Base-by-base conservation (phyloP, 2,888 invertebrate genomes). In the Girardia tigrina region DNA sequence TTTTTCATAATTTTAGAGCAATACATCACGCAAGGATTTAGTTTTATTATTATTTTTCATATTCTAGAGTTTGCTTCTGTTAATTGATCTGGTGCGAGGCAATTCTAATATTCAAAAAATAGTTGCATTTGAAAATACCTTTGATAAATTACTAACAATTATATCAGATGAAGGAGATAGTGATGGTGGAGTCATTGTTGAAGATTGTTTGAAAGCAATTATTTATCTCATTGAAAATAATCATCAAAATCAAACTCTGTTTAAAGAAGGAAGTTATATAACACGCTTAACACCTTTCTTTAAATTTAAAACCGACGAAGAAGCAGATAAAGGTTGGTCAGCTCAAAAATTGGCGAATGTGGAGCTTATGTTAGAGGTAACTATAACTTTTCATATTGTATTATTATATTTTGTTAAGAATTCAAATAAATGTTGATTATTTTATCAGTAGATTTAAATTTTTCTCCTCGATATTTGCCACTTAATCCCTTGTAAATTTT, bases 51-150 rank as follows among this genome's bases (percentile, higher is more conserved):
- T n/a, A n/a, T n/a, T n/a, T n/a, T n/a, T n/a, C n/a, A n/a, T n/a
- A 77, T 83, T 83, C 26, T 81, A 89, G 88, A 88, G 92, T 0
- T 85, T 99, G 12, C 85, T 98, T 2, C 86, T 99, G 72, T 87
- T 99, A 0, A 91, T 91, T 78, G 91, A 93, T 81, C 85, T 99
- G 79, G 95, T 95, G 0, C 90, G 90, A 87, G 90, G 90, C 16
- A 95, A 98, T 86, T 91, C 94, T 0, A 95, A 94, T 83, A 93
- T 97, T 80, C 95, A 97, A 84, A 98, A 97, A 86, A 95, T 99
- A 80, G 94, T 99, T 0, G 95, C 97, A 0, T 99, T 97, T 84
- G 97, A 99, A 84, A 97, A 95, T 85, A 94, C 94, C 0, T 99
- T 98, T 82, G 95, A 95, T 84, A 88, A 91, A 79, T 86, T 99